These are phyloP conservation scores for Myrmecophaga tridactyla DNA, from an alignment of 2,113 vertebrate species.

Conservation along the genomic window DNA sequence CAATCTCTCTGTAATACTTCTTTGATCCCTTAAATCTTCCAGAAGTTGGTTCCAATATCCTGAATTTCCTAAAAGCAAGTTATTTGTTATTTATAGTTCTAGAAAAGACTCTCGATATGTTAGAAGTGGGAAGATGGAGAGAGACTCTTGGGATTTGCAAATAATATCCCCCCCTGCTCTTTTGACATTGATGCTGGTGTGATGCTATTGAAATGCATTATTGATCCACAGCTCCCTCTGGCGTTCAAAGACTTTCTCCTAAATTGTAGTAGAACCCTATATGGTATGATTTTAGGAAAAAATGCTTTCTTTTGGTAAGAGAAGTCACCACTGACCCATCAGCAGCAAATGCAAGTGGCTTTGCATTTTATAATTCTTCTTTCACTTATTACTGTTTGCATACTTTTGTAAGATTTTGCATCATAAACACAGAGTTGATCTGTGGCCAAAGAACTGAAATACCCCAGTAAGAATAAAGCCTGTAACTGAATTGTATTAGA, in stretches of 20 bases:
- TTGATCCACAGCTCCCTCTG: conserved; percentile 51
- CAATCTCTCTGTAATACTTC: neutral
- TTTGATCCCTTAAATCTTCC: neutral
- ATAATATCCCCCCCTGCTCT: neutral
- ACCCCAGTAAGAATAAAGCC: neutral
- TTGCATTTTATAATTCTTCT: neutral
- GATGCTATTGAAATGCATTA: neutral
- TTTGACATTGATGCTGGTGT: neutral
- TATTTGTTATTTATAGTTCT: conserved; percentile 29
- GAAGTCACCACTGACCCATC: neutral
- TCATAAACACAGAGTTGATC: neutral
- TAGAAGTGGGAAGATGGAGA: neutral
- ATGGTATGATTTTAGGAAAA: neutral
- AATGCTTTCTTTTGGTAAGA: neutral
- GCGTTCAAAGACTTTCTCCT: conserved; percentile 44
- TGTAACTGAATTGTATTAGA: neutral
- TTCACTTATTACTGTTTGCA: neutral
- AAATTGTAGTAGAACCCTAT: neutral
- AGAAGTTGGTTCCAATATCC: neutral
- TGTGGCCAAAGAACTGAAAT: neutral
- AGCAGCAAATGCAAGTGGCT: neutral
- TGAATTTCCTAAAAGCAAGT: conserved; percentile 12
- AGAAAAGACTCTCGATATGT: conserved; percentile 14
- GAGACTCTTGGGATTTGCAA: neutral
- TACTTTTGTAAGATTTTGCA: conserved; percentile 4